A percentile compares a stretch with the other conserved stretches of the same genome.
Conservation (phyloP, 2,888 invertebrate genomes). For the Priocnemis perturbator region DNA sequence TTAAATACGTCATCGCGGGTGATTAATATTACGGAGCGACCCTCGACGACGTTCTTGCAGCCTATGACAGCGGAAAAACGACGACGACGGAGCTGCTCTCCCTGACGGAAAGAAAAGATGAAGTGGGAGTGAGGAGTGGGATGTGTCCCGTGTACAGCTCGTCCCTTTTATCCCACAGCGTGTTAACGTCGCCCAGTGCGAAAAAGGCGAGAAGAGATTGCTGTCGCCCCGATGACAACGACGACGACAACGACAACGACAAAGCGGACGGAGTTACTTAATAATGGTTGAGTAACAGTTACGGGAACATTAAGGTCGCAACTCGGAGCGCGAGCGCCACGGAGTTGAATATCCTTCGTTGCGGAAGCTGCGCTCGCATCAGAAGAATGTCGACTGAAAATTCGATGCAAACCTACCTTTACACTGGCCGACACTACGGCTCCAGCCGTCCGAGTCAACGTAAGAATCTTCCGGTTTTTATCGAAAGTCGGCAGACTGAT, state of each 20-base stretch:
- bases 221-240: no score
- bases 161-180: not conserved
- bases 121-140: not conserved
- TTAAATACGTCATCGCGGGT: conserved; percentile 53
- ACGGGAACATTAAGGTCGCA: conserved; percentile 6
- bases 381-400: no score
- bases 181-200: no score
- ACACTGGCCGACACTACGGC: no score
- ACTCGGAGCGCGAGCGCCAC: not conserved
- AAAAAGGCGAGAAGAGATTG: no score
- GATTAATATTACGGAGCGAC: conserved; percentile 53
- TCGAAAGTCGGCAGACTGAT: not conserved
- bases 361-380: no score
- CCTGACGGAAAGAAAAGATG: conserved; percentile 4
- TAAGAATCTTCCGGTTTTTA: no score
- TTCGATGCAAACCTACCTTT: no score
- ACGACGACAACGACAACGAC: not conserved
- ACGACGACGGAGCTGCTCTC: not conserved
- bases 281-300: conserved; percentile 13
- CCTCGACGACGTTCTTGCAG: conserved; percentile 28
- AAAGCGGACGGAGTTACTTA: conserved; percentile 13
- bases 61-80: conserved; percentile 13
- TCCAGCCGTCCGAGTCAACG: no score
- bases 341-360: no score
- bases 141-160: conserved; percentile 4